Conservation (phyloP, 2,797 vertebrate species). For the Graptemys geographica region DNA sequence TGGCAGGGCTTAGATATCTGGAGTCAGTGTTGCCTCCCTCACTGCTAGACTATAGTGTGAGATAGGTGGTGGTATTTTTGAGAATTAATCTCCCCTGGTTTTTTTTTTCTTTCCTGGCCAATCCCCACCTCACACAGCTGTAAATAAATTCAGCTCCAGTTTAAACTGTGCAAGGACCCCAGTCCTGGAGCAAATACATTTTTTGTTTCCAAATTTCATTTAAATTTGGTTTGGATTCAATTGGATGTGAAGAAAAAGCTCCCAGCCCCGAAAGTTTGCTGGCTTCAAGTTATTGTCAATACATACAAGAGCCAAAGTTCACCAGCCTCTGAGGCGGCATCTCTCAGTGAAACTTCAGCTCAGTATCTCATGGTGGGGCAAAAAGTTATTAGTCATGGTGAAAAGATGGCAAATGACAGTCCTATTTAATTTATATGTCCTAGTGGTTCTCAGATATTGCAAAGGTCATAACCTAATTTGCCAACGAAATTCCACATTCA, state of each 20-base stretch:
- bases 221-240: neutral
- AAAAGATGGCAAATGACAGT: accelerated
- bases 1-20: neutral
- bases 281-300: neutral
- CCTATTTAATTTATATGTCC: slow-evolving; percentile 7
- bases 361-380: neutral
- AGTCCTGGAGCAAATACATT: accelerated
- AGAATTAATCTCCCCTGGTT: neutral
- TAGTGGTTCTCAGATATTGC: neutral
- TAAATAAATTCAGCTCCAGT: neutral
- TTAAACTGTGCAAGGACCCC: neutral
- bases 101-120: neutral
- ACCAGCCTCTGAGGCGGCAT: neutral
- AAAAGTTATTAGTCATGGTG: neutral
- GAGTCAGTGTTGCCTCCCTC: accelerated
- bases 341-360: neutral
- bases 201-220: neutral
- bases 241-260: neutral
- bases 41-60: neutral
- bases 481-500: neutral
- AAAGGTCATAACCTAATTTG: neutral
- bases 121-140: neutral
- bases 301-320: neutral
- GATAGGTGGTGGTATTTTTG: neutral
- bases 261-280: neutral